phyloP scores from a whole-genome alignment of 2,113 vertebrate genomes.

The Circaetus cinerascens region DNA sequence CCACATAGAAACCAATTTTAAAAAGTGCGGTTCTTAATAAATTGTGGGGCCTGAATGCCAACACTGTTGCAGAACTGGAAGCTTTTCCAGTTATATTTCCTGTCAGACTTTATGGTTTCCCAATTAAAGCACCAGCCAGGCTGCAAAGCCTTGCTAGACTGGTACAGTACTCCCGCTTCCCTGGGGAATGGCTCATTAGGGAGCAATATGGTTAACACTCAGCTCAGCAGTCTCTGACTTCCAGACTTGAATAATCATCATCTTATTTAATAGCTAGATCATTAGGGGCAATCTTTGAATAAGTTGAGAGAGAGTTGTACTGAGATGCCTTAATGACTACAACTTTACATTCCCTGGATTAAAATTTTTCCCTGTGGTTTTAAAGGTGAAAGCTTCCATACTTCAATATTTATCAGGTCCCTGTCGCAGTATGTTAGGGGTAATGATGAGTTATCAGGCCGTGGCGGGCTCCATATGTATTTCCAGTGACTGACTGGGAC shows the following conservation, averaged over 20 bases:
- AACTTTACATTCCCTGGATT: neutral
- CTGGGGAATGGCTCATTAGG: neutral
- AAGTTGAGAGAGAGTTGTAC: neutral
- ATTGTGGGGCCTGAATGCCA: neutral
- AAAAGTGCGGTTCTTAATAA: rapidly evolving
- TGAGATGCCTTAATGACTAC: neutral
- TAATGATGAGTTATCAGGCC: neutral
- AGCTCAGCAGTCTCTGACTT: neutral
- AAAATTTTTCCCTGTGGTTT: neutral
- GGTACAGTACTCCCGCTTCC: neutral
- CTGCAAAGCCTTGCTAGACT: neutral
- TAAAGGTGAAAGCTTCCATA: neutral
- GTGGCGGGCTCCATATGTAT: neutral
- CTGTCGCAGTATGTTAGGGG: neutral
- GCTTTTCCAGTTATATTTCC: neutral
- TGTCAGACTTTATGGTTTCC: neutral
- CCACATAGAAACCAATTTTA: neutral
- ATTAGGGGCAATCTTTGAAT: neutral
- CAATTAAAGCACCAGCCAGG: neutral
- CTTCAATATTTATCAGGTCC: neutral
- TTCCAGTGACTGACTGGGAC: neutral
- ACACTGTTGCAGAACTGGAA: neutral
- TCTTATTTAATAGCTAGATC: neutral
- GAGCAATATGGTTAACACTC: neutral
- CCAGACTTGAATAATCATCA: neutral